Base-by-base conservation (phyloP, 2,888 invertebrate genomes). In the Odontocolon sp. region DNA sequence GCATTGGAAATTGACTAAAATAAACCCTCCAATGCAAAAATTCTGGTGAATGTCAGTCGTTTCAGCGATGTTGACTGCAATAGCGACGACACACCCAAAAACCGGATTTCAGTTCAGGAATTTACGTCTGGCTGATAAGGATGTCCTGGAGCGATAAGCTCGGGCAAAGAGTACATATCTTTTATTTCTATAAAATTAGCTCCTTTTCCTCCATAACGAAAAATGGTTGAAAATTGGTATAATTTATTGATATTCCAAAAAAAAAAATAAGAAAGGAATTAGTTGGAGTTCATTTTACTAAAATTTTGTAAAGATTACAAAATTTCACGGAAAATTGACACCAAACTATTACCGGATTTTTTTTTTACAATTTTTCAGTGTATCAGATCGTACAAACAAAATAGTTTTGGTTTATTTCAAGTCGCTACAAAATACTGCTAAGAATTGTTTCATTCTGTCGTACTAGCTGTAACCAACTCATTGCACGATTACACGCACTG, bases 11-110 rank as follows among this genome's bases (percentile, higher is more conserved):
- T n/a, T n/a, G n/a, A n/a, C n/a, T n/a, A n/a, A n/a, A n/a, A n/a
- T n/a, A n/a, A n/a, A n/a, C n/a, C n/a, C n/a, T n/a, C n/a, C n/a
- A n/a, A n/a, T n/a, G n/a, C n/a, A n/a, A 11, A 21, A n/a, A 9
- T 36, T 33, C n/a, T 18, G n/a, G n/a, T n/a, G n/a, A n/a, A n/a
- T n/a, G n/a, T n/a, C n/a, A n/a, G n/a, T n/a, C n/a, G n/a, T n/a
- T n/a, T n/a, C n/a, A n/a, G n/a, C n/a, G n/a, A n/a, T n/a, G n/a
- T n/a, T n/a, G 56, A 61, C 68, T 56, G 68, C 68, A 68, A 61
- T 45, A 59, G 45, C 50, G 54, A 28, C 36, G 56, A 40, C 72
- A 68, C 67, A 68, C 61, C 61, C 11, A 63, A 59, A 57, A 64
- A 73, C 64, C 54, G 73, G 61, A 54, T 63, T 54, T 42, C 52